Conservation (phyloP, 92 coral and sea anemone species). For the Epizoanthus stellaris region DNA sequence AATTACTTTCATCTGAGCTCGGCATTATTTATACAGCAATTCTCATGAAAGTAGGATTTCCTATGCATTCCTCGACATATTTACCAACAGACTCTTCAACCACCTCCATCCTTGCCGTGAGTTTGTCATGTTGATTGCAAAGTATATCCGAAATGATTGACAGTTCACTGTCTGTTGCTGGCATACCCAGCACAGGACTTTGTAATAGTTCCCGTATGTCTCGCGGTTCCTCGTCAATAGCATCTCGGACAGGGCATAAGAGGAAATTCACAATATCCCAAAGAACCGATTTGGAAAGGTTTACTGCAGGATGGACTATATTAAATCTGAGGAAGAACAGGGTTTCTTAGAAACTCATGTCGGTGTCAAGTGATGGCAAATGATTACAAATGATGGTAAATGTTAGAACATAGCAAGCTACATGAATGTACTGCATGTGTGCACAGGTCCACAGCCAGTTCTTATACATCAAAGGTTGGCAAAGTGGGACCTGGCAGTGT, state of each 20-base stretch:
- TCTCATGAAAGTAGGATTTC: conserved; percentile 60
- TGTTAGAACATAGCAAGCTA: background rate
- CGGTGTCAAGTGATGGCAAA: background rate
- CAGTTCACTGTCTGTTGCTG: conserved; percentile 85
- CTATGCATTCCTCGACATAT: conserved; percentile 73
- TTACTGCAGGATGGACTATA: conserved; percentile 97
- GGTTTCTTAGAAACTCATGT: conserved; percentile 24
- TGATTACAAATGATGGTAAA: background rate
- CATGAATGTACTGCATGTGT: background rate
- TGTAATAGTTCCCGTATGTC: conserved; percentile 66
- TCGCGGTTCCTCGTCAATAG: conserved; percentile 85
- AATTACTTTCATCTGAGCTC: too few species aligned
- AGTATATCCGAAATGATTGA: conserved; percentile 84
- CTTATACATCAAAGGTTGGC: background rate
- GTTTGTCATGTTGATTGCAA: conserved; percentile 87
- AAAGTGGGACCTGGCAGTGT: too few species aligned
- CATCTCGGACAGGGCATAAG: conserved; percentile 93
- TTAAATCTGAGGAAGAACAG: conserved; percentile 91
- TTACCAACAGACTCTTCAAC: conserved; percentile 87
- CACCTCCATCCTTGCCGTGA: conserved; percentile 82
- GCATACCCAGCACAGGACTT: conserved; percentile 58
- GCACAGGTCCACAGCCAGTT: too few species aligned
- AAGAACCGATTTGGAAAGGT: conserved; percentile 93
- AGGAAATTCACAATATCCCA: conserved; percentile 97
- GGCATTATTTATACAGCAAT: conserved; percentile 51